Percentiles rank a stretch among this genome's conserved stretches.
Conservation (phyloP, 2,797 vertebrate genomes). For the Gambusia yucatana region DNA sequence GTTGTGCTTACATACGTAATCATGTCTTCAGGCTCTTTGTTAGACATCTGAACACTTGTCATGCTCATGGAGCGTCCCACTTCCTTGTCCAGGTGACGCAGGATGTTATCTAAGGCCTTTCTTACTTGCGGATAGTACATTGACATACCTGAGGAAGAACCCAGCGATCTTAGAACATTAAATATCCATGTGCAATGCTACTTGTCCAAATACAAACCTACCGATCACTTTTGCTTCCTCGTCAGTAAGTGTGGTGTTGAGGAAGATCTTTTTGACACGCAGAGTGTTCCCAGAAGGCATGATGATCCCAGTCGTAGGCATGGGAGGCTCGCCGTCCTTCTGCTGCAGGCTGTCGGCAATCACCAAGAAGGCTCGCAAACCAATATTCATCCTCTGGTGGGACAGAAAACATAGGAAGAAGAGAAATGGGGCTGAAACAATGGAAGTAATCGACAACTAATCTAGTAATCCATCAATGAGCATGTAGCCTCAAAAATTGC, state of each 20-base stretch:
- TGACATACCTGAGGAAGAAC: constrained; percentile 89
- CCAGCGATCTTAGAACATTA: constrained; percentile 4
- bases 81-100: constrained; percentile 97
- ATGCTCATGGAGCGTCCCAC: constrained; percentile 99
- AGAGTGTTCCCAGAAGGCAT: constrained; percentile 99
- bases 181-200: not conserved
- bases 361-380: constrained; percentile 96
- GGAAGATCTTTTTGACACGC: constrained; percentile 99
- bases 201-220: constrained; percentile 60
- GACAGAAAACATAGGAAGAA: not conserved
- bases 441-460: too few relatives aligned
- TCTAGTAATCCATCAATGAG: too few relatives aligned
- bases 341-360: constrained; percentile 98
- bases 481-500: too few relatives aligned
- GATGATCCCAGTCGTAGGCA: constrained; percentile 97
- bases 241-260: constrained; percentile 97
- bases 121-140: constrained; percentile 98
- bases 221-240: constrained; percentile 99
- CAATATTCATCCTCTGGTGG: constrained; percentile 96
- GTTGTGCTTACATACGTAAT: constrained; percentile 89
- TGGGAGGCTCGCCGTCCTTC: constrained; percentile 97
- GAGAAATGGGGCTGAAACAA: not conserved
- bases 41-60: constrained; percentile 98
- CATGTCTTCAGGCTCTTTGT: constrained; percentile 99
- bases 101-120: constrained; percentile 96